Percentiles rank a stretch among this genome's conserved stretches.
Conservation (phyloP, 23 tunicate species). For the Styela plicata region DNA sequence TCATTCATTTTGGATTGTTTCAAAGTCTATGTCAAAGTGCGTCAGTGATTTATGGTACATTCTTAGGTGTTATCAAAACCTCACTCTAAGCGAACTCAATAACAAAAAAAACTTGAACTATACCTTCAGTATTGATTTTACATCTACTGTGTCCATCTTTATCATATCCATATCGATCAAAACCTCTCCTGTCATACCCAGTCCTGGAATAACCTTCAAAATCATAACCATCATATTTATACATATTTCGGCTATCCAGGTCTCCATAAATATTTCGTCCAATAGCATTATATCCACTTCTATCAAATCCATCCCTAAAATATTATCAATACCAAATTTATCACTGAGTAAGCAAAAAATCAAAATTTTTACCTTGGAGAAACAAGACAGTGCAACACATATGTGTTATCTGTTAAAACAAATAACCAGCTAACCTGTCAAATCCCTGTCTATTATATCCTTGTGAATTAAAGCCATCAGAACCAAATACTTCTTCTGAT, state of each 20-base stretch:
- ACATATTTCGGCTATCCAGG: conserved; percentile 37
- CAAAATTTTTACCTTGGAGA: too few species aligned
- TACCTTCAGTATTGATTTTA: conserved; percentile 42
- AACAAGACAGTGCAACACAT: neutral
- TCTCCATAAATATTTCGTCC: conserved; percentile 51
- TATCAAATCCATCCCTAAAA: conserved; percentile 57
- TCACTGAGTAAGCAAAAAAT: too few species aligned
- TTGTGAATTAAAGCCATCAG: conserved; percentile 72
- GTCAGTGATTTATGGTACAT: too few species aligned
- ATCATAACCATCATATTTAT: conserved; percentile 59
- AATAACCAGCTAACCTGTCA: conserved; percentile 45
- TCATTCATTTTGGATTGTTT: too few species aligned
- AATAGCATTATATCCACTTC: conserved; percentile 58
- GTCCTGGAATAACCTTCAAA: conserved; percentile 75
- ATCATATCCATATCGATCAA: conserved; percentile 48
- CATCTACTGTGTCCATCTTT: conserved; percentile 48
- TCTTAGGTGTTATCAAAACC: too few species aligned
- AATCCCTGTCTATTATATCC: conserved; percentile 79
- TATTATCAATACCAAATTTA: too few species aligned
- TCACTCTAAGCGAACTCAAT: too few species aligned
- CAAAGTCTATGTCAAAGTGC: too few species aligned
- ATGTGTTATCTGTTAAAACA: neutral
- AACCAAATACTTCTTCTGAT: conserved; percentile 37
- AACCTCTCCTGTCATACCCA: conserved; percentile 68
- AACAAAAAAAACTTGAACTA: too few species aligned